phyloP scores from a whole-genome alignment of 1,140 invertebrate genomes.

The Stegodyphus mimosarum region DNA sequence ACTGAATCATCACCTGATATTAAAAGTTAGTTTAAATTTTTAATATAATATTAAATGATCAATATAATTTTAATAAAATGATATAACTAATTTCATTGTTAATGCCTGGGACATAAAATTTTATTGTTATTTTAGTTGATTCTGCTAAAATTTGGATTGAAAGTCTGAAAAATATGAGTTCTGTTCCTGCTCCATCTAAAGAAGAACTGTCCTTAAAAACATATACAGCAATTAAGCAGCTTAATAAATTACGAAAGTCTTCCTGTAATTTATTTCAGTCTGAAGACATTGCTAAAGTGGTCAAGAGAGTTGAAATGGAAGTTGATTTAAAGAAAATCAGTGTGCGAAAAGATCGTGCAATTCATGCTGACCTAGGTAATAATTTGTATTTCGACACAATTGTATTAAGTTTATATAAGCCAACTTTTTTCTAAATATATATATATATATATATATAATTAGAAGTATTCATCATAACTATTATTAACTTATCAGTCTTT shows the following conservation, averaged over 20 bases:
- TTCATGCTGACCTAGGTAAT: slow-evolving; percentile 70
- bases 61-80: not conserved
- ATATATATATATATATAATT: too few relatives aligned
- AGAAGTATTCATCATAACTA: too few relatives aligned
- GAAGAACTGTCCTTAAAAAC: slow-evolving; percentile 70
- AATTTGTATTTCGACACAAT: too few relatives aligned
- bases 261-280: slow-evolving; percentile 70
- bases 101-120: not conserved
- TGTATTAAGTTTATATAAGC: too few relatives aligned
- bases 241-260: slow-evolving; percentile 68
- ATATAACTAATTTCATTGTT: not conserved
- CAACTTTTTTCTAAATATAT: too few relatives aligned
- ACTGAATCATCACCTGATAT: slow-evolving; percentile 2
- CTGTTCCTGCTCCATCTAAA: slow-evolving; percentile 68
- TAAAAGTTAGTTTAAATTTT: not conserved
- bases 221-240: slow-evolving; percentile 67
- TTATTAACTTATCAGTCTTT: too few relatives aligned
- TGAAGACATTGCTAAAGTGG: slow-evolving; percentile 66
- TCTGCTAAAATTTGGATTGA: slow-evolving; percentile 56
- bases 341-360: slow-evolving; percentile 69
- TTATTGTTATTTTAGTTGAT: slow-evolving; percentile 51
- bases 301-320: slow-evolving; percentile 69
- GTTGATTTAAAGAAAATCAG: slow-evolving; percentile 68
- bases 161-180: slow-evolving; percentile 42
- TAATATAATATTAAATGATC: not conserved